Base-by-base conservation (phyloP, 2,797 vertebrate species). In the Dendrocincla tyrannina region DNA sequence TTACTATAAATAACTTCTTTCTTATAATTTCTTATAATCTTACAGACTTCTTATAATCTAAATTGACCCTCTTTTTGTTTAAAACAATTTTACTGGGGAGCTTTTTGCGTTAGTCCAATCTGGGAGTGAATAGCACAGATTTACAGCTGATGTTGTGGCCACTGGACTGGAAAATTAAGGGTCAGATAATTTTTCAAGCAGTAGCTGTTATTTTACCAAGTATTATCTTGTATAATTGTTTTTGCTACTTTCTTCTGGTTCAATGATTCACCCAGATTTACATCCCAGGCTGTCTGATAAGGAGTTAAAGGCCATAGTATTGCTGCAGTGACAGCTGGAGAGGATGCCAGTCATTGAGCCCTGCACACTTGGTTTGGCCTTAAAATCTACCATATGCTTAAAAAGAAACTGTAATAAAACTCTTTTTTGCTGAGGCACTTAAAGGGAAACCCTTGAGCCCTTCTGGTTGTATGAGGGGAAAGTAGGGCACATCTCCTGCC, bases 401-500 rank as follows among this genome's bases (percentile, higher is more conserved):
- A 47, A 55, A 67, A 60, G 6, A 20, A 47, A 7, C 39, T 10
- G 9, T 6, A n/a, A 5, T 11, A 7, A 79, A 62, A 10, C 17
- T 5, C 12, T 52, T 79, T 79, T 84, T 66, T 75, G 28, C 52
- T 89, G 67, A 91, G 67, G 44, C 59, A 59, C 11, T 90, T 70
- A 10, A 25, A 79, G 53, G 37, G 55, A 85, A 93, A 12, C 32
- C 24, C 81, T 77, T 1, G 5, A 64, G 35, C 69, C n/a, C 59
- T 69, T 5, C 4, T 76, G 66, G 80, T 46, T 56, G 46, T 27
- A 7, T 12, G 12, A 88, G 55, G 32, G 69, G 69, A 94, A 94
- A 94, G 53, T 13, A 88, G 93, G 89, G 60, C 95, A 88, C 35
- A 4, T 84, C 91, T 85, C 6, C 15, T 81, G 67, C 70, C 90